Percentiles rank a stretch among this genome's conserved stretches.
Evolutionary conservation across 2,113 vertebrate species (phyloP).

Genomic region (Cynopterus brachyotis): DNA sequence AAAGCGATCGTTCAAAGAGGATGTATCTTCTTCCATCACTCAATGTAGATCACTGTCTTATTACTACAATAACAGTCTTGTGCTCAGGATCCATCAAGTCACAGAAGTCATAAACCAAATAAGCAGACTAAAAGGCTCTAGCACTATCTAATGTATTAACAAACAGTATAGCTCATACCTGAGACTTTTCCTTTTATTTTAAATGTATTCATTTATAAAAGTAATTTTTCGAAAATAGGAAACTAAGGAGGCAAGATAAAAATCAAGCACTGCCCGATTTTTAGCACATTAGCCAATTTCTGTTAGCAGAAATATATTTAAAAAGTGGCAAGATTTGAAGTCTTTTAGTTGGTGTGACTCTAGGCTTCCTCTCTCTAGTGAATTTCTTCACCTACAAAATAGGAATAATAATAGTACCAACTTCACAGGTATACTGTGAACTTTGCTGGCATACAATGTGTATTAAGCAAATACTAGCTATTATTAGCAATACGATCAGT

Average conservation of each 20-base stretch:
- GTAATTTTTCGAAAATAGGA: neutral
- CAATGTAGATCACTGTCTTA: neutral
- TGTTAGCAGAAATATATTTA: neutral
- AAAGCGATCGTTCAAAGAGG: neutral
- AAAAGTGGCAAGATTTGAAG: neutral
- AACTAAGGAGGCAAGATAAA: neutral
- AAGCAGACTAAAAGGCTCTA: neutral
- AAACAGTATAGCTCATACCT: neutral
- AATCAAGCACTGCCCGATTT: neutral
- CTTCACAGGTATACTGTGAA: neutral
- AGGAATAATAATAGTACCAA: neutral
- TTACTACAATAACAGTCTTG: neutral
- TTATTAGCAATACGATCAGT: neutral
- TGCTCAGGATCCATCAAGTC: neutral
- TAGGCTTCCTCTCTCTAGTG: neutral
- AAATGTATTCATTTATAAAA: neutral
- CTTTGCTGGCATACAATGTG: neutral
- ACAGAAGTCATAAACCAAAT: constrained; percentile 2
- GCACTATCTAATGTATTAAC: neutral
- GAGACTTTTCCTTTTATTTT: neutral
- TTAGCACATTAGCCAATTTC: neutral
- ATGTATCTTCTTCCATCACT: neutral
- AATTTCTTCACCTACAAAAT: constrained; percentile 32
- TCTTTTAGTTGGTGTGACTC: neutral
- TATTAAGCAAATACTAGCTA: neutral